Evolutionary conservation across 1,140 invertebrate genomes (phyloP), one percentile per base, ranked within the genome.

Genomic region (Drosophila willistoni): DNA sequence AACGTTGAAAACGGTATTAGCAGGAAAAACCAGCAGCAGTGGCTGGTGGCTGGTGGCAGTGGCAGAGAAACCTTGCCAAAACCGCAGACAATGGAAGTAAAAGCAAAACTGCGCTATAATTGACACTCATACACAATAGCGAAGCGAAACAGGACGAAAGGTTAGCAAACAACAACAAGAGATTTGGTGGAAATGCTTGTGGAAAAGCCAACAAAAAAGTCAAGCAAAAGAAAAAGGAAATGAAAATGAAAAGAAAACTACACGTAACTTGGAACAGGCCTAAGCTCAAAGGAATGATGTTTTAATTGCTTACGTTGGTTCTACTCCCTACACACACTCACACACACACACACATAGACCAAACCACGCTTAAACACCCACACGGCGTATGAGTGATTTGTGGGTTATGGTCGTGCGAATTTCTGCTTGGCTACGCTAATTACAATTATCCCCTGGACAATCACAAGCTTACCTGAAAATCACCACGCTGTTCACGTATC

Each of bases 401-500:
- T 41, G 10, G 17, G n/a, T 51, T 64, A 29, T 39, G 36, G 12
- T 39, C 10, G 12, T 39, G 36, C 10, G 61, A 7, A 13, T 25
- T 62, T 12, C 65, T 63, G 42, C 17, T 51, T 22, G 19, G 25
- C 51, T 14, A 22, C 67, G 60, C 77, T 89, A 86, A 87, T 87
- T 87, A 72, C 79, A 89, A 51, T 51, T 51, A 51, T 51, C 44
- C 44, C 44, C 9, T 87, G 41, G 72, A 87, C 77, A 79, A 87
- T 87, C 64, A 67, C 13, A 6, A 4, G 63, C 81, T 77, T 81
- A 94, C 94, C 92, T 95, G 95, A 84, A 94, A 96, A 81, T 97
- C 96, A 4, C 94, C 93, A 51, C 96, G 92, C 79, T 96, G 96
- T 87, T 97, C 96, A 73, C 96, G 93, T 44, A 97, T 96, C 92